Base-by-base conservation (phyloP, 1,140 invertebrate species). In the Gonioctena quinquepunctata region DNA sequence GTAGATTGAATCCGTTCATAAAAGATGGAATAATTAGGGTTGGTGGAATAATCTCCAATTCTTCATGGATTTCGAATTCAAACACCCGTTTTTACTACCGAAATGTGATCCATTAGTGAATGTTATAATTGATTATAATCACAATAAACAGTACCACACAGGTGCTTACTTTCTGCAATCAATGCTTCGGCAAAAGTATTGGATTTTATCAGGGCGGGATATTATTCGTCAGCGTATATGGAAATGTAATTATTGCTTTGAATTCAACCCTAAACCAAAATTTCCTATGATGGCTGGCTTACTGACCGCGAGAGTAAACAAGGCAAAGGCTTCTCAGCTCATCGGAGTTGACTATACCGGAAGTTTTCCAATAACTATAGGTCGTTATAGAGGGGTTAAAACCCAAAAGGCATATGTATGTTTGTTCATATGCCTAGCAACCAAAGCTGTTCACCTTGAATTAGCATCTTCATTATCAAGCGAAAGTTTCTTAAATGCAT, bases 331-430 rank as follows among this genome's bases (percentile, higher is more conserved):
- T 0, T 81, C 81, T 27, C 6, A 33, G 2, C 33, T 67, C 2
- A 67, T 69, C 2, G 79, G 80, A 0, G 62, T 82, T 0, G 81
- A 82, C 50, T 80, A 75, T 16, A 76, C 76, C 0, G 81, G 80
- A 0, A 80, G 76, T 0, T 67, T 84, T 2, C 19, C 13, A 13
- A 65, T 49, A 8, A 65, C 42, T 21, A 50, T 65, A 6, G 22
- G 42, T 50, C 2, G 42, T n/a, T 18, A 23, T 7, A 28, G 33
- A 25, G 63, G 63, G n/a, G 7, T 76, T 69, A 28, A 54, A 73
- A 67, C 28, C 65, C 23, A 19, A 80, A 78, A 79, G 52, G 75
- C 52, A 71, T 73, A 7, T 76, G 76, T 70, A 42, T 74, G 11
- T 48, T 66, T 2, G 71, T 74, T 7, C 42, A 69, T 50, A 11